Evolutionary conservation across 2,797 vertebrate species (phyloP).

Genomic region (Sparidentex hasta): DNA sequence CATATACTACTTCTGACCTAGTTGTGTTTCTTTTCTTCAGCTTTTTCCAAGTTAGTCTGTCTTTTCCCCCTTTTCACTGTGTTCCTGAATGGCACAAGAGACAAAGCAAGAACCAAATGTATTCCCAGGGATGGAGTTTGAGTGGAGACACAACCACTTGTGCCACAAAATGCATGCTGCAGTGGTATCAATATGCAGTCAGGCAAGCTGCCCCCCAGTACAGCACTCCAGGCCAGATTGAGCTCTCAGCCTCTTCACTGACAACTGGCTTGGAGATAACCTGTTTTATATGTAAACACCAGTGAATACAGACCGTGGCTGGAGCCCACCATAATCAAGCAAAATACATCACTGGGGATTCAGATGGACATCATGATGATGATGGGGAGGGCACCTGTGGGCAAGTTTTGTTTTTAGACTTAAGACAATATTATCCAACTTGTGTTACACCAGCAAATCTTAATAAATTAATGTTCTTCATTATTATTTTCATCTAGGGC

Average conservation of each 20-base stretch:
- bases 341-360: constrained; percentile 31
- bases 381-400: not conserved
- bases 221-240: constrained; percentile 56
- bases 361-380: constrained; percentile 32
- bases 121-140: constrained; percentile 4
- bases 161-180: constrained; percentile 32
- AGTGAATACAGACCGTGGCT: constrained; percentile 7
- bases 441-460: constrained; percentile 4
- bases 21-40: no score
- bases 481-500: not conserved
- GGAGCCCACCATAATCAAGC: constrained; percentile 14
- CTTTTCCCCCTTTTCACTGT: constrained; percentile 13
- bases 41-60: no score
- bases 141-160: constrained; percentile 4
- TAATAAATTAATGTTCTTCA: constrained; percentile 4
- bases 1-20: no score
- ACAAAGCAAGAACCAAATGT: constrained; percentile 32
- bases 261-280: constrained; percentile 45
- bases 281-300: constrained; percentile 55
- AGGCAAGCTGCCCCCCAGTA: constrained; percentile 19
- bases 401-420: constrained; percentile 1
- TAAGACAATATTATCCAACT: constrained; percentile 5
- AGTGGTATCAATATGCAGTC: constrained; percentile 48
- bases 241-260: constrained; percentile 42
- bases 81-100: constrained; percentile 57